phyloP scores from a whole-genome alignment of 2,113 vertebrate genomes.

The Coregonus clupeaformis region DNA sequence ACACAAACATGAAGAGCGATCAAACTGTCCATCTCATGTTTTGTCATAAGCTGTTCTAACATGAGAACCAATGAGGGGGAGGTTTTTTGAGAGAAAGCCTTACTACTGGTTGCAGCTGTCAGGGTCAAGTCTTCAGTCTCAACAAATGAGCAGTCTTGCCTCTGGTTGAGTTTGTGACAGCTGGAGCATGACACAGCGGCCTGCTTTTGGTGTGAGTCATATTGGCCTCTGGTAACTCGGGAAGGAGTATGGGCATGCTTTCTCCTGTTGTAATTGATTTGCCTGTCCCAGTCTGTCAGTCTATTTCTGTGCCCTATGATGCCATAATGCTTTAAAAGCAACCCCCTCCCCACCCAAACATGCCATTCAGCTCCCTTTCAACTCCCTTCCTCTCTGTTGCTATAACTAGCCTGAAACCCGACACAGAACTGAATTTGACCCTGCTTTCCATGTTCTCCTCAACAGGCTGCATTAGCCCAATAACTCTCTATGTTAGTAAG shows the following conservation, averaged over 20 bases:
- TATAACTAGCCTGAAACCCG: constrained; percentile 9
- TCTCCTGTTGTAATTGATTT: neutral
- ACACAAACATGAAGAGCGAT: neutral
- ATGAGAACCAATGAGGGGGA: neutral
- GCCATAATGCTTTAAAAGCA: neutral
- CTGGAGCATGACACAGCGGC: no score
- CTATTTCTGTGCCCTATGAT: constrained; percentile 1
- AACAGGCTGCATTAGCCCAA: no score
- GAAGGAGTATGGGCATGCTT: no score
- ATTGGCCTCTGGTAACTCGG: no score
- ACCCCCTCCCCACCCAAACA: neutral
- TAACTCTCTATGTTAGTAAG: no score
- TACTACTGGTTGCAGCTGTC: neutral
- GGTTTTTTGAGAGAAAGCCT: neutral
- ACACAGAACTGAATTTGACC: neutral
- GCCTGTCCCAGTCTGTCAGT: neutral
- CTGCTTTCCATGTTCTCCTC: no score
- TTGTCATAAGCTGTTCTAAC: neutral
- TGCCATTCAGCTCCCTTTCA: neutral
- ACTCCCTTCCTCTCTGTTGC: neutral
- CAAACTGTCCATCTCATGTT: neutral
- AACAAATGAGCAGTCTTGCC: no score
- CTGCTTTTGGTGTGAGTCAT: no score
- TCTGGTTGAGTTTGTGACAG: no score
- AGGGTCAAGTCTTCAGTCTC: neutral